Percentiles rank a stretch among this genome's conserved stretches.
Evolutionary conservation across 1,140 invertebrate species (phyloP).

Genomic region (Neuroterus valhalla): DNA sequence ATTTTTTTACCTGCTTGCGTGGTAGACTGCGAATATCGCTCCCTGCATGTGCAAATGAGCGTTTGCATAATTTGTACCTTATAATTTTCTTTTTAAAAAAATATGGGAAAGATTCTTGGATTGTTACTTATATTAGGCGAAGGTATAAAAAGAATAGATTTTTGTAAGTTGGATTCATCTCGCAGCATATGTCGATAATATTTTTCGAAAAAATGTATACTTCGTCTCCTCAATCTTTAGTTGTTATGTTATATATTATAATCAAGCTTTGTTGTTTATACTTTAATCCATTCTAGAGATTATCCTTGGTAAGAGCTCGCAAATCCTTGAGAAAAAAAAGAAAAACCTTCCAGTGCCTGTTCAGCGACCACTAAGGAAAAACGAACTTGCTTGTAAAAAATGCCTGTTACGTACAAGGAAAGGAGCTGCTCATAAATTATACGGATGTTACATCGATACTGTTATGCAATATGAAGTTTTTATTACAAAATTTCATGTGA

Average conservation of each 20-base stretch:
- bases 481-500: conserved; percentile 62
- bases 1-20: conserved; percentile 24
- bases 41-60: not conserved
- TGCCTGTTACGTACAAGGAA: conserved; percentile 34
- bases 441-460: conserved; percentile 49
- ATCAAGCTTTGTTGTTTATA: conserved; percentile 32
- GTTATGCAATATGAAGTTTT: conserved; percentile 61
- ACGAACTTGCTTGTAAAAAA: conserved; percentile 20
- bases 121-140: conserved; percentile 33
- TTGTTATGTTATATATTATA: conserved; percentile 39
- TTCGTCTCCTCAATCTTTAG: conserved; percentile 30
- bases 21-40: not conserved
- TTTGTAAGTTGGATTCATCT: not conserved
- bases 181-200: not conserved
- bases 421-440: conserved; percentile 50
- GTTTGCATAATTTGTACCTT: conserved; percentile 9
- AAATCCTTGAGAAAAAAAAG: conserved; percentile 32
- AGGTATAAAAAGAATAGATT: not conserved
- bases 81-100: not conserved
- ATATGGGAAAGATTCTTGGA: conserved; percentile 34
- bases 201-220: not conserved
- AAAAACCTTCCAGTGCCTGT: conserved; percentile 11
- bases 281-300: conserved; percentile 36
- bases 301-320: conserved; percentile 35
- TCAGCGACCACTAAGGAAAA: conserved; percentile 19